Base-by-base conservation (phyloP, 2,797 vertebrate species). In the Crenichthys baileyi region DNA sequence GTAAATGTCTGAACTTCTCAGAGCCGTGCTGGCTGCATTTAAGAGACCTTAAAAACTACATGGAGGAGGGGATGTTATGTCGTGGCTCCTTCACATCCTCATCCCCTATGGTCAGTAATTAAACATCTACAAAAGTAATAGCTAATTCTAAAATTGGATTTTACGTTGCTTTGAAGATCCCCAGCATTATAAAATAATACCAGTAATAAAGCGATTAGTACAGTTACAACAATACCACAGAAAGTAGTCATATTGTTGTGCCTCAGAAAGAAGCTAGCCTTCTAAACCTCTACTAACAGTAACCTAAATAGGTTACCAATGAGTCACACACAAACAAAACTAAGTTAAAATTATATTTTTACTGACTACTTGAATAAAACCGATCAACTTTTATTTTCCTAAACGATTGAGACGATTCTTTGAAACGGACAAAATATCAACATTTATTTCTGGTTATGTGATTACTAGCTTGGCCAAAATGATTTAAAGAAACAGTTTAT, bases 361-460 rank as follows among this genome's bases (percentile, higher is more conserved):
- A 20, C 36, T 67, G 22, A 67, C 5, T 24, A 13, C 44, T 44
- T 68, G 22, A 36, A 67, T 67, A 22, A 41, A 67, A 48, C 13
- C 15, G 41, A 70, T 24, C 24, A 70, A 24, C 46, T 46, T 22
- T 46, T 22, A n/a, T 5, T 16, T 26, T 26, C n/a, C 24, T 46
- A n/a, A 70, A 70, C 39, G 12, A 46, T 46, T 8, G 2, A 26
- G 3, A 4, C 31, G 56, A 41, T 39, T 75, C 8, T 72, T 75
- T 76, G 76, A 9, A 55, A 71, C 6, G 76, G 51, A 15, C 36
- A 22, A 67, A 76, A 39, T 65, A 26, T 75, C 48, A 5, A 58
- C 29, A 71, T 48, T 60, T 36, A 74, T 44, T 18, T 55, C 12
- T 55, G 26, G 0, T 36, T 75, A 58, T 75, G 68, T 61, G 26